Percentiles rank a stretch among this genome's conserved stretches.
These are phyloP conservation scores for Opisthocomus hoazin DNA, from an alignment of 2,113 vertebrate species.

Conservation along the genomic window DNA sequence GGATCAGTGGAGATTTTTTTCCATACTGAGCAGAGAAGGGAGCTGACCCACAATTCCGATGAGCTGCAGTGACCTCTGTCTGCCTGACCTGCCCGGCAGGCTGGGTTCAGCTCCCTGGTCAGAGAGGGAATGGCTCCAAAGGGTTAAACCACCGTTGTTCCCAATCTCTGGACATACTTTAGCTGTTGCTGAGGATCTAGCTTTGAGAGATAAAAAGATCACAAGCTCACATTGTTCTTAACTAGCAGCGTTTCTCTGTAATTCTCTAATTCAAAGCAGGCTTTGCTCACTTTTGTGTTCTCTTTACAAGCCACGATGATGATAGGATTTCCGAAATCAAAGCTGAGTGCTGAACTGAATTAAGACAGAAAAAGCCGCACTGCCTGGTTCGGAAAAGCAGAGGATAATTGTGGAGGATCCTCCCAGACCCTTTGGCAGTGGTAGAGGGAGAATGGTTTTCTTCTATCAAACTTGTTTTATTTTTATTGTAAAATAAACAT, in stretches of 20 bases:
- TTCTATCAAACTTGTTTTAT: conserved; percentile 47
- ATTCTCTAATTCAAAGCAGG: conserved; percentile 64
- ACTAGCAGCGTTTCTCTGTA: conserved; percentile 42
- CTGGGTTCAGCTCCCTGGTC: not conserved
- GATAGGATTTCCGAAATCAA: conserved; percentile 68
- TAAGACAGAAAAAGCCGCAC: conserved; percentile 26
- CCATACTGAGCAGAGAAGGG: not conserved
- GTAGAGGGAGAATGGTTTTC: not conserved
- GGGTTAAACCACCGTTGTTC: conserved; percentile 14
- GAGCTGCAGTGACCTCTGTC: not conserved
- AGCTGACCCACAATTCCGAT: not conserved
- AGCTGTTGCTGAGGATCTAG: not conserved
- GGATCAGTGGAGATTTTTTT: not conserved
- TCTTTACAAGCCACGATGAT: conserved; percentile 39
- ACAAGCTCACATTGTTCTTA: conserved; percentile 49
- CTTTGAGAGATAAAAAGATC: conserved; percentile 45
- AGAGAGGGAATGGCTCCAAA: not conserved
- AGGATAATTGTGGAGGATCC: conserved; percentile 31
- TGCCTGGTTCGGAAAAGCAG: not conserved
- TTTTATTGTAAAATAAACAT: conserved; percentile 53
- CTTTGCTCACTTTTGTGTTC: conserved; percentile 58
- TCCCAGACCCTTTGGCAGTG: not conserved
- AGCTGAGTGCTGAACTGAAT: conserved; percentile 58
- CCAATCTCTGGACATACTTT: not conserved
- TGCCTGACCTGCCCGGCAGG: not conserved